Evolutionary conservation across 2,797 vertebrate genomes (phyloP).

Genomic region (Danio jaintianensis): DNA sequence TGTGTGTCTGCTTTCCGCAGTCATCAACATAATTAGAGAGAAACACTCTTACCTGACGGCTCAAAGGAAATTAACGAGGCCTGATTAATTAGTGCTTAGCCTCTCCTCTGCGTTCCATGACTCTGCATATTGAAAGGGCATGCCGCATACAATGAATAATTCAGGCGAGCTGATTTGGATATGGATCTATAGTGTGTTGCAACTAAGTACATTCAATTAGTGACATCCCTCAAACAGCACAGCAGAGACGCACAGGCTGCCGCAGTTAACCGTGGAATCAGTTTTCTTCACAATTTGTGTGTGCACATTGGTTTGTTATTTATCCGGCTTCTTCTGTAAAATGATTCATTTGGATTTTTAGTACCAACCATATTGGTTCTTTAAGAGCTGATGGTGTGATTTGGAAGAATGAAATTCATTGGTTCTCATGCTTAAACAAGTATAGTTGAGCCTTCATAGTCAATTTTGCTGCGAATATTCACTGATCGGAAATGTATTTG

Average conservation of each 20-base stretch:
- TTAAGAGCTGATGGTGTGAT: no score
- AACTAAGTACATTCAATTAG: slow-evolving; percentile 47
- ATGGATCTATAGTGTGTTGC: slow-evolving; percentile 50
- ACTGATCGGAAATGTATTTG: no score
- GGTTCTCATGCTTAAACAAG: no score
- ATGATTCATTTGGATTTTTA: neutral
- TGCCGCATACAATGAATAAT: slow-evolving; percentile 59
- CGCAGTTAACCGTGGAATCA: slow-evolving; percentile 9
- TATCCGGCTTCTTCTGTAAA: neutral
- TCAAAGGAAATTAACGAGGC: slow-evolving; percentile 83
- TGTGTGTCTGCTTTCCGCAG: slow-evolving; percentile 58
- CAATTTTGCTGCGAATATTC: no score
- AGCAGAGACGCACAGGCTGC: slow-evolving; percentile 11
- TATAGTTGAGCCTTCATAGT: no score
- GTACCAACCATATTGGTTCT: no score
- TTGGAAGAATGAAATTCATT: no score
- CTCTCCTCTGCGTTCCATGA: slow-evolving; percentile 76
- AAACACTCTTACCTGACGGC: slow-evolving; percentile 79
- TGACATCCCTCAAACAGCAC: slow-evolving; percentile 26
- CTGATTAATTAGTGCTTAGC: slow-evolving; percentile 82
- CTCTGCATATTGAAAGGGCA: slow-evolving; percentile 76
- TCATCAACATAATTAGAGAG: slow-evolving; percentile 81
- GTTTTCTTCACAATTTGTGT: neutral
- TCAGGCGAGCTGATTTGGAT: slow-evolving; percentile 45
- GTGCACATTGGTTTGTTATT: slow-evolving; percentile 23